Evolutionary conservation across 2,797 vertebrate species (phyloP), one percentile per base, ranked within the genome.

Genomic region (Artibeus jamaicensis): DNA sequence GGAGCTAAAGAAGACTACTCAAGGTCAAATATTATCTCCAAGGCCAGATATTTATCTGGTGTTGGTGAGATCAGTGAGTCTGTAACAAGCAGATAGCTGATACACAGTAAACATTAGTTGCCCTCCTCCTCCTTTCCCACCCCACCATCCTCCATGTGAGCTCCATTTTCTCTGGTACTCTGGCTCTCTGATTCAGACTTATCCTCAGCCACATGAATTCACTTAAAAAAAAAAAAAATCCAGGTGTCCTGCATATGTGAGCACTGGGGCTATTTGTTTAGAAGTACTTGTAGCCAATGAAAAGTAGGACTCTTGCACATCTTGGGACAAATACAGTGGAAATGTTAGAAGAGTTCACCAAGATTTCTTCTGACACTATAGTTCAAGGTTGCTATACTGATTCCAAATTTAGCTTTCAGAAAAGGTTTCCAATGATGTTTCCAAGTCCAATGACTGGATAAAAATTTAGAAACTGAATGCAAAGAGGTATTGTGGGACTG

Each of bases 401-500:
- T 42, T 91, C 86, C 65, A 89, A 55, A 65, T 48, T 77, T 32
- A 89, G 68, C 44, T 93, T 93, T 92, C 73, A 82, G 68, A 71
- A 93, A 86, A 89, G 29, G 26, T 84, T 32, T 71, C 76, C 74
- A 74, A 53, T 9, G 7, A 94, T 55, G 39, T 67, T 86, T 89
- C 50, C 59, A 83, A 87, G 79, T 73, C 79, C 53, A 1, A 62
- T 2, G n/a, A 86, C 22, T 9, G 9, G 7, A 8, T 86, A 57
- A 73, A 67, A 88, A 83, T 84, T 77, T n/a, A 48, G 62, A 42
- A 82, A 91, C 48, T 70, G 14, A 83, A 87, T 44, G 19, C 62
- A 88, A 67, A 96, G 16, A 59, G 29, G 4, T 19, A 77, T 9
- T 68, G 22, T 24, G 71, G 6, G 39, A 67, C 9, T 71, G 50